phyloP scores from a whole-genome alignment of 1,140 invertebrate species.

The Bombyx mandarina region DNA sequence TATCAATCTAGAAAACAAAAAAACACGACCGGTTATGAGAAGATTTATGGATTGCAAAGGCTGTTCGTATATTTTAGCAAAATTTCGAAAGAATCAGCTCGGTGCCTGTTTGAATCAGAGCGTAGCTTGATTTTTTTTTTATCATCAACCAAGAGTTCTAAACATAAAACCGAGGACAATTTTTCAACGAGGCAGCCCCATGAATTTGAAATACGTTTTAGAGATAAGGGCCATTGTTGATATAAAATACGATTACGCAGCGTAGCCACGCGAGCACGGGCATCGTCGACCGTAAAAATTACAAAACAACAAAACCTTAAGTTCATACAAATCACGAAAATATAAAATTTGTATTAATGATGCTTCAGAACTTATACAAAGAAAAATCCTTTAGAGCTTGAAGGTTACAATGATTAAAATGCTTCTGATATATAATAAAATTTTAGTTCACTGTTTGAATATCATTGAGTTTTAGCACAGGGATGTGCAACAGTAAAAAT shows the following conservation, averaged over 20 bases:
- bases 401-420: no score
- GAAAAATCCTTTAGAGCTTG: conserved; percentile 19
- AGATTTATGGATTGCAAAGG: conserved; percentile 14
- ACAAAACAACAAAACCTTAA: conserved; percentile 44
- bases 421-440: no score
- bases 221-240: conserved; percentile 51
- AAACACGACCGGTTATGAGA: background rate
- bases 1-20: background rate
- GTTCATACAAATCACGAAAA: conserved; percentile 43
- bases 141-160: conserved; percentile 36
- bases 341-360: conserved; percentile 52
- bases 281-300: conserved; percentile 46
- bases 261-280: conserved; percentile 39
- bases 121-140: conserved; percentile 27
- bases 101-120: conserved; percentile 21
- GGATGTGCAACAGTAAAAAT: no score
- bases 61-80: conserved; percentile 14
- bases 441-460: no score
- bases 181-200: conserved; percentile 41
- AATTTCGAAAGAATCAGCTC: conserved; percentile 21
- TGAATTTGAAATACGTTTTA: conserved; percentile 54
- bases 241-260: conserved; percentile 56
- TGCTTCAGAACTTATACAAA: conserved; percentile 23
- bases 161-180: conserved; percentile 53
- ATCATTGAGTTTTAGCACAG: no score